Base-by-base conservation (phyloP, 2,797 vertebrate genomes). In the Lagodon rhomboides region DNA sequence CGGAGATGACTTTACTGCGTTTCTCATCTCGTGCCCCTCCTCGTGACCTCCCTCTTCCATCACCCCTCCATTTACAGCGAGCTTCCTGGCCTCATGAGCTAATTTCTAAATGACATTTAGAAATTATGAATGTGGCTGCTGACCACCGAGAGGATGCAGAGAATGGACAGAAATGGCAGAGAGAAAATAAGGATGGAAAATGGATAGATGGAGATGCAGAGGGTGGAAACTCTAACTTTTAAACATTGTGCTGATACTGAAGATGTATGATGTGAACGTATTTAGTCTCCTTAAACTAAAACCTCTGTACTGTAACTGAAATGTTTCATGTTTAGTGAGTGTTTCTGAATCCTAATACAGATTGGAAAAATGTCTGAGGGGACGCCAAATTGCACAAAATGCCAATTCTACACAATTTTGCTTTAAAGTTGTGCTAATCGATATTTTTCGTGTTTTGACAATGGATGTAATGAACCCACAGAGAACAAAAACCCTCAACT, bases 101-200 rank as follows among this genome's bases (percentile, higher is more conserved):
- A 83, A 91, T 83, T 84, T 74, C 77, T 77, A 90, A 82, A 90
- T 90, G 86, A 92, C 90, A 91, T 92, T 93, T 90, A 75, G 68
- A 85, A 80, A 82, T 83, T 63, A 86, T 60, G 61, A 84, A 78
- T 68, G 76, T 62, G n/a, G n/a, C n/a, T 75, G 76, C 84, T 75
- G 87, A 87, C 61, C 77, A 73, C 54, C 22, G 17, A 51, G 68
- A 73, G 20, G 79, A 79, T 23, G 65, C 55, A 77, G 75, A 51
- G 44, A 66, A 67, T 16, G 61, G 43, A 66, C 53, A 41, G 75
- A 67, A 71, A 81, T n/a, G 74, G 68, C 72, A 43, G 27, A 51
- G 50, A 46, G 41, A 44, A 68, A 66, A 73, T 51, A 53, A 22
- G 62, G 78, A 81, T 30, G 56, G 23, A 69, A n/a, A 30, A 44